Evolutionary conservation across 2,888 invertebrate species (phyloP).

Genomic region (Sinopyrophorus schimmeli): DNA sequence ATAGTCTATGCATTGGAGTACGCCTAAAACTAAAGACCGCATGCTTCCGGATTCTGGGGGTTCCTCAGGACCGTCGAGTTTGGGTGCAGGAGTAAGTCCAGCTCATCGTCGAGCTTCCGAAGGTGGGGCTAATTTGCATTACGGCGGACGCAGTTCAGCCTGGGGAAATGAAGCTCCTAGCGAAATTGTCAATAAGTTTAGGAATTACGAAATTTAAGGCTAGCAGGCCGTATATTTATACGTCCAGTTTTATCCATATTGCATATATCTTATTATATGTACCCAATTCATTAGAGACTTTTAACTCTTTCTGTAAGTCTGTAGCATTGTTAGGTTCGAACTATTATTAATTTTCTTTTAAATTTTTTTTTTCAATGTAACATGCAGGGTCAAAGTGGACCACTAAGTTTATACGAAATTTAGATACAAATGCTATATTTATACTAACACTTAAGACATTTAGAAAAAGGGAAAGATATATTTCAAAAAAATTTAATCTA

Average conservation of each 20-base stretch:
- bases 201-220: constrained; percentile 88
- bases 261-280: too few relatives aligned
- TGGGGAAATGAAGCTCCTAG: constrained; percentile 77
- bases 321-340: constrained; percentile 6
- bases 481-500: too few relatives aligned
- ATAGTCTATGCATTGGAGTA: constrained; percentile 92
- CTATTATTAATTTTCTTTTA: constrained; percentile 12
- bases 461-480: not conserved
- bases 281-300: constrained; percentile 14
- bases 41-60: constrained; percentile 70
- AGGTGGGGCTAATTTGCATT: constrained; percentile 81
- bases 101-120: constrained; percentile 78
- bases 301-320: not conserved
- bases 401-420: constrained; percentile 29
- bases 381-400: constrained; percentile 33
- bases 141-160: constrained; percentile 62
- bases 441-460: constrained; percentile 13
- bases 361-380: constrained; percentile 23
- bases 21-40: constrained; percentile 86
- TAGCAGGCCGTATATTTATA: constrained; percentile 13
- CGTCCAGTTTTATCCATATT: constrained; percentile 28
- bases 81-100: constrained; percentile 60
- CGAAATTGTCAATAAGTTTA: constrained; percentile 83
- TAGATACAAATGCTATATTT: constrained; percentile 23
- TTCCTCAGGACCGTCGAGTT: constrained; percentile 62